Conservation (phyloP, 2,888 invertebrate species). For the Chironomus tentans region DNA sequence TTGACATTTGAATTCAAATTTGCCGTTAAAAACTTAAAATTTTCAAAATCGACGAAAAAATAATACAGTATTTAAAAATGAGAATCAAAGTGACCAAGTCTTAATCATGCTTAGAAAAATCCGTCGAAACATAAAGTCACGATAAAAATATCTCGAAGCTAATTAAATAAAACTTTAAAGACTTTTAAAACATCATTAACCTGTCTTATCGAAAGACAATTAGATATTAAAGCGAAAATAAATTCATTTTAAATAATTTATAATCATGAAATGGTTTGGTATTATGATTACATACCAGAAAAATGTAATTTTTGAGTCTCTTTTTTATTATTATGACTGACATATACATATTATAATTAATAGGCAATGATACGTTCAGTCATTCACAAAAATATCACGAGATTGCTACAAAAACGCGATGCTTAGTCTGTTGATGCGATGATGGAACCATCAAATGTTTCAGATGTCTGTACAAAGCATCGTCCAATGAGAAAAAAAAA, state of each 20-base stretch:
- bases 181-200: background rate
- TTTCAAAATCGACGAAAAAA: no score
- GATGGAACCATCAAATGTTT: no score
- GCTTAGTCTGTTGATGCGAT: background rate
- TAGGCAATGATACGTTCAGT: conserved; percentile 10
- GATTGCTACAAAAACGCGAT: conserved; percentile 6
- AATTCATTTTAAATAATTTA: background rate
- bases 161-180: background rate
- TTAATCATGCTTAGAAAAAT: no score
- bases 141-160: no score
- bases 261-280: background rate
- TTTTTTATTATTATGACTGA: background rate
- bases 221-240: background rate
- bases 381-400: conserved; percentile 20
- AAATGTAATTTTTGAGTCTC: background rate
- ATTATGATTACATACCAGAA: background rate
- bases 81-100: no score
- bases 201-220: background rate
- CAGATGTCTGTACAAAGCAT: background rate
- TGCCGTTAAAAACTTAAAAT: no score
- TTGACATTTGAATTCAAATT: no score
- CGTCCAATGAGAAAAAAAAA: background rate
- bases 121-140: no score
- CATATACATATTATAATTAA: conserved; percentile 6
- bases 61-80: no score